Evolutionary conservation across 2,888 invertebrate species (phyloP).

Genomic region (Callinectes sapidus): DNA sequence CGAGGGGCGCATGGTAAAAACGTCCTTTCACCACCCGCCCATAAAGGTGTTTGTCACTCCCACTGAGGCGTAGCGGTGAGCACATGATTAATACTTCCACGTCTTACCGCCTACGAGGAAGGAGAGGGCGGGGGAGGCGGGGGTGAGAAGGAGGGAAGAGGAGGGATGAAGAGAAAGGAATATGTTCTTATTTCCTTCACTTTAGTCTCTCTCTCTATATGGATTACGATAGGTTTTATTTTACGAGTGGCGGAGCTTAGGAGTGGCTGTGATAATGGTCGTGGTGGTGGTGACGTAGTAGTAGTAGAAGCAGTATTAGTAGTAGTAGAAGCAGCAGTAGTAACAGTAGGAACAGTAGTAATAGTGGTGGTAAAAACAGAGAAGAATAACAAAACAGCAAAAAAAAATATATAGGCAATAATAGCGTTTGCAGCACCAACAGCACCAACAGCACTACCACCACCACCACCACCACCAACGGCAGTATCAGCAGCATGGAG

Average conservation of each 20-base stretch:
- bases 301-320: not conserved
- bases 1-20: not conserved
- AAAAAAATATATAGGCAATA: too few relatives aligned
- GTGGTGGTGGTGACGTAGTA: not conserved
- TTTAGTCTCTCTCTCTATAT: not conserved
- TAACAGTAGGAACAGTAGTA: not conserved
- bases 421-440: not conserved
- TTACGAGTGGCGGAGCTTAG: not conserved
- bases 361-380: not conserved
- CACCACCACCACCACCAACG: too few relatives aligned
- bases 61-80: not conserved
- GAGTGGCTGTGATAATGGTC: not conserved
- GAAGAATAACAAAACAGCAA: not conserved
- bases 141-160: not conserved
- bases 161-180: not conserved
- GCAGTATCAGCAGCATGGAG: not conserved
- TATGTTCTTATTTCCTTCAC: not conserved
- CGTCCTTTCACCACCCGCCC: not conserved
- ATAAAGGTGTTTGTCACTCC: not conserved
- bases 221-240: not conserved
- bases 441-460: too few relatives aligned
- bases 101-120: not conserved
- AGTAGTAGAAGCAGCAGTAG: not conserved
- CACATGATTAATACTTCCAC: not conserved
- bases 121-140: too few relatives aligned